Evolutionary conservation across 2,888 invertebrate genomes (phyloP), one percentile per base, ranked within the genome.

Genomic region (Epinotia nisella): DNA sequence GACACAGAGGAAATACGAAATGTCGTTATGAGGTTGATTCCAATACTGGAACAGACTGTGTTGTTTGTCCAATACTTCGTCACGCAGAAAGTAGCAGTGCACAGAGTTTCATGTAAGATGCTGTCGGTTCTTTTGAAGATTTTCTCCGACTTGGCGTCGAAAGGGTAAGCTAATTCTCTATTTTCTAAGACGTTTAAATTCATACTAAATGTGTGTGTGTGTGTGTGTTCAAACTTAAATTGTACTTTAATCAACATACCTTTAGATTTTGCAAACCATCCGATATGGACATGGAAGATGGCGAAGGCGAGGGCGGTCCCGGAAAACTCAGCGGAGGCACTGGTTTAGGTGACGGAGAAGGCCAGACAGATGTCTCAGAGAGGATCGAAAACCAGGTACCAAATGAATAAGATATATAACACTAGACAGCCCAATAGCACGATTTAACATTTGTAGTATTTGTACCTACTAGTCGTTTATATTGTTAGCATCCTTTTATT

Each of bases 301-400:
- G 95, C n/a, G 96, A 96, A 76, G 95, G 95, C 29, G 96, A 95
- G 13, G 95, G 95, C 24, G 89, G 90, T 1, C 94, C 95, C 0
- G 94, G 95, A 1, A 94, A 94, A 70, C 85, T 94, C 39, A 94
- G 96, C 0, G 95, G 96, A 76, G 98, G 98, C 7, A 96, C 97
- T 84, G 99, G 99, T 0, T 93, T 99, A 4, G 98, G 98, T 0
- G 99, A 99, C 75, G 99, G 99, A 0, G 96, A 97, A 90, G 98
- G 98, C 0, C 96, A 97, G 78, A 98, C 97, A 81, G 99, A 99
- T 88, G 98, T 99, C 35, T 99, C 99, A 0, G 99, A 99, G 74
- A 96, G 96, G 83, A 97, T 99, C 67, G 97, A 98, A 79, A 91
- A 94, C 78, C 94, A 94, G 87, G 94, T 93, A 77, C 29, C 10